Base-by-base conservation (phyloP, 2,888 invertebrate genomes). In the Cancer borealis region DNA sequence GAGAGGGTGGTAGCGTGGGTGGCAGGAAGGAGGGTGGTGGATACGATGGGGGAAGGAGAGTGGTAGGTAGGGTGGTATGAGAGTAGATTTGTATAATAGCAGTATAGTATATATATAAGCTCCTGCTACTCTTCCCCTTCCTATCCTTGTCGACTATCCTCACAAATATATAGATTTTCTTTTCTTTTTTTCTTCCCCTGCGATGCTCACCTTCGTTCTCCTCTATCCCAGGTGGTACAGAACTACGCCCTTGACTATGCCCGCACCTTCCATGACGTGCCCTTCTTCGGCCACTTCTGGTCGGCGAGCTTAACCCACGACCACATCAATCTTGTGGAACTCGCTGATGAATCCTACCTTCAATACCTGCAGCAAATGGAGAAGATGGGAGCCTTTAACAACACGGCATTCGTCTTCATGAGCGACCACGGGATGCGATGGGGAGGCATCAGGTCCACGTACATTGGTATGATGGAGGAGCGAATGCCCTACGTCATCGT, bases 361-460 rank as follows among this genome's bases (percentile, higher is more conserved):
- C 96, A 96, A 0, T 97, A 98, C 96, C 96, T 99, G 92, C 96
- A 96, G 95, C 96, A 97, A 94, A 96, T 98, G 92, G 96, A 97
- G 73, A 96, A 96, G 0, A 96, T 97, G 1, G 97, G 97, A 1
- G 96, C 97, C 93, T 96, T 98, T 93, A 97, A 98, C 92, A 97
- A 97, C 47, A 98, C 98, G 0, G 97, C 97, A 96, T 93, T 98
- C 92, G 96, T 98, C 14, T 96, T 97, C 88, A 97, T 99, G 97
- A 99, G 99, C 96, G 99, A 99, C 96, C 99, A 99, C 96, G 99
- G 99, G 0, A 97, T 98, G 95, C 97, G 99, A 95, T 99, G 98
- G 98, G 99, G 99, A 2, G 97, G 97, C 10, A 98, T 98, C 96
- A 97, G 98, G 14, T 97, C 97, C 96, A 99, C 99, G 0, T 98